Percentiles rank a stretch among this genome's conserved stretches.
Conservation (phyloP, 2,113 vertebrate species). For the Nycticryphes semicollaris region DNA sequence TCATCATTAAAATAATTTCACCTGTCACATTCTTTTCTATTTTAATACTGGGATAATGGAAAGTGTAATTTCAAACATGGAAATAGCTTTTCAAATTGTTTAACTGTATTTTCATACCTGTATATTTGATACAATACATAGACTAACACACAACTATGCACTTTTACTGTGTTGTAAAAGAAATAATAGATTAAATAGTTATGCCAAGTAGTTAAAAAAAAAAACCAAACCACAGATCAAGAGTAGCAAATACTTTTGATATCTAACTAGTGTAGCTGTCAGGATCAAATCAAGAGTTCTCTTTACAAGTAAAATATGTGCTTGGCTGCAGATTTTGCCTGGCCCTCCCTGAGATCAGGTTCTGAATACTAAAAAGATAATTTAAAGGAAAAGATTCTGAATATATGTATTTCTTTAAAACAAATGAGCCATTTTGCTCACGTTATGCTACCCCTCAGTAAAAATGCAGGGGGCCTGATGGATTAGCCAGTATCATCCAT, state of each 20-base stretch:
- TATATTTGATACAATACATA: background rate
- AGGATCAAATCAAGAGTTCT: background rate
- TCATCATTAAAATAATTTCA: background rate
- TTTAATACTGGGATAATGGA: background rate
- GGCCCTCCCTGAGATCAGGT: rapidly evolving
- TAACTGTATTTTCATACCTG: background rate
- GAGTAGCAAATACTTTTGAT: background rate
- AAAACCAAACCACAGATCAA: background rate
- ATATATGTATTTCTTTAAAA: background rate
- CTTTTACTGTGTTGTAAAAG: background rate
- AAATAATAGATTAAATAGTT: background rate
- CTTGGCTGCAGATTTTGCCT: background rate
- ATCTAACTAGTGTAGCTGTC: background rate
- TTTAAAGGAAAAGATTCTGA: background rate
- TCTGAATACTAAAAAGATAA: background rate
- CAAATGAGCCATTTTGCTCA: background rate
- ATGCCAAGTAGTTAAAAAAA: background rate
- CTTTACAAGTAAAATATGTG: rapidly evolving
- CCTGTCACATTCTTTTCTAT: background rate
- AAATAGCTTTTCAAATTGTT: background rate
- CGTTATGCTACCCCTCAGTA: background rate
- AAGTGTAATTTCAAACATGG: background rate
- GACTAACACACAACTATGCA: background rate
- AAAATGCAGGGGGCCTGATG: background rate
- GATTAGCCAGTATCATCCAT: too few relatives aligned